Evolutionary conservation across 2,113 vertebrate species (phyloP).

Genomic region (Paralichthys olivaceus): DNA sequence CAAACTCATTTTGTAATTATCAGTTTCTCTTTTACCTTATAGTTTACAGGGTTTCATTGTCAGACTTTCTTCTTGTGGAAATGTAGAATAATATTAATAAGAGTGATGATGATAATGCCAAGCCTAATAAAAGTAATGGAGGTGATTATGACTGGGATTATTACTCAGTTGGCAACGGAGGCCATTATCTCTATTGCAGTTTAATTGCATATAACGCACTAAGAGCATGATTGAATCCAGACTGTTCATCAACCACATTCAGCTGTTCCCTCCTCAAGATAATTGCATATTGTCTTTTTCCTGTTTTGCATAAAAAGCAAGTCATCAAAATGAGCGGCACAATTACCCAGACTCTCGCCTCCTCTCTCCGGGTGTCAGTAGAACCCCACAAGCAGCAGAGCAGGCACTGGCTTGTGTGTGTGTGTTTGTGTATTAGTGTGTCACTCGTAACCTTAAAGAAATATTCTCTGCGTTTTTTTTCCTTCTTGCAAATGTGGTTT

Average conservation of each 20-base stretch:
- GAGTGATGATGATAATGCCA: constrained; percentile 79
- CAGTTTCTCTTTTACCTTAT: constrained; percentile 58
- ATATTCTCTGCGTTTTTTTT: constrained; percentile 28
- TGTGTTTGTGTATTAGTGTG: constrained; percentile 61
- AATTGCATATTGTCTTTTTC: constrained; percentile 87
- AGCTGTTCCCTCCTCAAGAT: constrained; percentile 83
- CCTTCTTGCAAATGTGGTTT: constrained; percentile 27
- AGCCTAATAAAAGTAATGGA: constrained; percentile 85
- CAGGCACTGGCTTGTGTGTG: constrained; percentile 50
- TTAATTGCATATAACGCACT: constrained; percentile 86
- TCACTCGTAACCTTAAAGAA: constrained; percentile 63
- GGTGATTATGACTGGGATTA: constrained; percentile 85
- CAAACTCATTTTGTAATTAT: constrained; percentile 37
- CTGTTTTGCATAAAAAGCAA: constrained; percentile 85
- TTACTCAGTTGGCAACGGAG: constrained; percentile 81
- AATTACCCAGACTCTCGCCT: constrained; percentile 80
- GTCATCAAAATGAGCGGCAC: constrained; percentile 83
- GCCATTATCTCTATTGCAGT: constrained; percentile 86
- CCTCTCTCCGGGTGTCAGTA: constrained; percentile 77
- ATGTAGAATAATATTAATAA: constrained; percentile 81
- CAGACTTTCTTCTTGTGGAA: constrained; percentile 69
- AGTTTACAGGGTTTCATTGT: constrained; percentile 66
- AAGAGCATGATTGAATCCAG: constrained; percentile 86
- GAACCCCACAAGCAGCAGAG: constrained; percentile 70
- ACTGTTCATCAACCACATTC: constrained; percentile 84